These are phyloP conservation scores for Elaphurus davidianus DNA, from an alignment of 2,113 vertebrate genomes.

Conservation along the genomic window DNA sequence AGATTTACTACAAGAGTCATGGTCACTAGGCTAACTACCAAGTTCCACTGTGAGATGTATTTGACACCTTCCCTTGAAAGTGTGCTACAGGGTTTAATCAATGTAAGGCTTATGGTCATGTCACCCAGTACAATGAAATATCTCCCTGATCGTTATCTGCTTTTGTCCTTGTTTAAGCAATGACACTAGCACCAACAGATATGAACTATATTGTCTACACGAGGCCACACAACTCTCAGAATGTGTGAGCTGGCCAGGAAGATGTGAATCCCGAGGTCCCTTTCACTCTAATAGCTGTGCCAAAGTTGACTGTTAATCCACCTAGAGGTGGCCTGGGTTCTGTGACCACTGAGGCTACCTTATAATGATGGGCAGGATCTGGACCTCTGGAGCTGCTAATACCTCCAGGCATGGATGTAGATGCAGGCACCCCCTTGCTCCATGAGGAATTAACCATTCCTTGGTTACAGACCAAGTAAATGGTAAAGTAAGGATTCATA, in stretches of 20 bases:
- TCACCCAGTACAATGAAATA: background rate
- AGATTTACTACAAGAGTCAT: background rate
- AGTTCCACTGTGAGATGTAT: background rate
- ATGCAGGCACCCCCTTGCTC: background rate
- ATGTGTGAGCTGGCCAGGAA: no score
- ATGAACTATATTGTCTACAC: background rate
- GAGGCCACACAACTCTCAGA: background rate
- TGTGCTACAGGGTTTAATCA: background rate
- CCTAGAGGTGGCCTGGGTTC: background rate
- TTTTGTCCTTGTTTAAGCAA: background rate
- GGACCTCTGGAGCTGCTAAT: background rate
- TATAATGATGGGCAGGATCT: background rate
- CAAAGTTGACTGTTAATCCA: background rate
- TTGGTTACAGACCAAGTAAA: background rate
- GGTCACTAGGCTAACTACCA: background rate
- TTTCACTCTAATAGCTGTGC: no score
- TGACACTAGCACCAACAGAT: background rate
- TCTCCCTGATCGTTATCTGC: background rate
- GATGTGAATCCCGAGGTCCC: fast-evolving
- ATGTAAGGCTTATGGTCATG: background rate
- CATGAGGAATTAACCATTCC: background rate
- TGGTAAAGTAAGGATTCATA: background rate
- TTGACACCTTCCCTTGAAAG: background rate
- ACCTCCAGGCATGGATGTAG: background rate
- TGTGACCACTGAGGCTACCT: background rate